These are phyloP conservation scores for Neoascia interrupta DNA, from an alignment of 2,888 invertebrate species.

Conservation along the genomic window DNA sequence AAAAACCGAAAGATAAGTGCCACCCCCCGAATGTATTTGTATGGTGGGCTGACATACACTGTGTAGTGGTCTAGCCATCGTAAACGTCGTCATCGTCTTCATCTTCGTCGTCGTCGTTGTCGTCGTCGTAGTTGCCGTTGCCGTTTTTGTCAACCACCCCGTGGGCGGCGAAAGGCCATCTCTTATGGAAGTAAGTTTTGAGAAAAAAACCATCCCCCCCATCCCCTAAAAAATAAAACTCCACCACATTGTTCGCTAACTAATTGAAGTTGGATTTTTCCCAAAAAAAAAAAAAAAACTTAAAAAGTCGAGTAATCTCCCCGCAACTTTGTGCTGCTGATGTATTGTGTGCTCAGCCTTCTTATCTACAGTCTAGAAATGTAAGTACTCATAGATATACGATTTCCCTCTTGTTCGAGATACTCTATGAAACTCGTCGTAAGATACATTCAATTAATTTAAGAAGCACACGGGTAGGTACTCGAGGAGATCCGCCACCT, in stretches of 20 bases:
- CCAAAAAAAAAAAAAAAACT: constrained; percentile 26
- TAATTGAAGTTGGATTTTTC: constrained; percentile 46
- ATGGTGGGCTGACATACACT: constrained; percentile 12
- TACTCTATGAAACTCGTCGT: constrained; percentile 38
- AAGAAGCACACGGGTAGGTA: constrained; percentile 54
- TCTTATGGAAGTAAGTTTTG: constrained; percentile 16
- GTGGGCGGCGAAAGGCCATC: constrained; percentile 16
- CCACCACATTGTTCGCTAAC: constrained; percentile 19
- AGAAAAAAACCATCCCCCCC: constrained; percentile 7
- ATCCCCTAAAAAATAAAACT: not conserved
- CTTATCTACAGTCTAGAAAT: constrained; percentile 45
- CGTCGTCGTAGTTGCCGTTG: constrained; percentile 9
- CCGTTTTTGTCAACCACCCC: no score
- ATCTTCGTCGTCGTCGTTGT: constrained; percentile 19
- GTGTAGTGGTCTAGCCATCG: constrained; percentile 33
- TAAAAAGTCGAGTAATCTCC: not conserved
- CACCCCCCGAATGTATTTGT: constrained; percentile 48
- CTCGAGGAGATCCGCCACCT: constrained; percentile 65
- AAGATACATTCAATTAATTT: constrained; percentile 69
- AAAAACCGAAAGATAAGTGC: constrained; percentile 40
- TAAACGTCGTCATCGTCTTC: constrained; percentile 28
- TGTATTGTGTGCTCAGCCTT: no score
- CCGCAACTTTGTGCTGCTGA: no score
- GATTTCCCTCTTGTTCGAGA: constrained; percentile 29
- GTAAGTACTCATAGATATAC: constrained; percentile 60